Base-by-base conservation (phyloP, 2,797 vertebrate genomes). In the Meriones psammophilus region DNA sequence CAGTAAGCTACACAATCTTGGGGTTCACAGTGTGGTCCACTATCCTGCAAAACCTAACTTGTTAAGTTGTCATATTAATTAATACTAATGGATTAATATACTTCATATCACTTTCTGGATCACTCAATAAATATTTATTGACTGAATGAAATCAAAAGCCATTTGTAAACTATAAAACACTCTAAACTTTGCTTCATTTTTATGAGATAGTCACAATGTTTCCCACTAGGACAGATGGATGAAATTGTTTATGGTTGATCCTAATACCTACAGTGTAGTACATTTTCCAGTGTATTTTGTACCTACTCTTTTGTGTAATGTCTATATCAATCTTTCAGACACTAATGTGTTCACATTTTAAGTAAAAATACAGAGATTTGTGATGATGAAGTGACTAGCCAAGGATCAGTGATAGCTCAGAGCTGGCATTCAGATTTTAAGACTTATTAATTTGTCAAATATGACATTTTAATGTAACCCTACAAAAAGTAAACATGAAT, bases 291-390 rank as follows among this genome's bases (percentile, higher is more conserved):
- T 83, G 26, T 7, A 88, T 4, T 73, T 84, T 74, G 15, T 42
- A 12, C 3, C 1, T 8, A 73, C 46, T 81, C 46, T 78, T 39
- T 66, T 5, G 66, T 66, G 88, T 84, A 30, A 50, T 74, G 4
- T 33, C 6, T 58, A 95, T 30, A 42, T 28, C 39, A 92, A 42
- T 36, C 18, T 68, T 74, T 15, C 13, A 76, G 15, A 5, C 62
- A 86, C 68, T 13, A 89, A 58, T 24, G 58, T 83, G 33, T 94
- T 30, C 54, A 71, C 28, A 79, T 88, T 95, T 60, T 84, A 68
- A n/a, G n/a, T 90, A 36, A 95, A 78, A 60, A 88, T 39, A 22
- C 13, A 69, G 86, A 86, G n/a, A 9, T 36, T 24, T 36, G 73
- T 28, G 84, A 33, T 94, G 1, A 58, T 92, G 60, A 89, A 87